These are phyloP conservation scores for Chloromyia formosa DNA, from an alignment of 2,888 invertebrate genomes.

Conservation along the genomic window DNA sequence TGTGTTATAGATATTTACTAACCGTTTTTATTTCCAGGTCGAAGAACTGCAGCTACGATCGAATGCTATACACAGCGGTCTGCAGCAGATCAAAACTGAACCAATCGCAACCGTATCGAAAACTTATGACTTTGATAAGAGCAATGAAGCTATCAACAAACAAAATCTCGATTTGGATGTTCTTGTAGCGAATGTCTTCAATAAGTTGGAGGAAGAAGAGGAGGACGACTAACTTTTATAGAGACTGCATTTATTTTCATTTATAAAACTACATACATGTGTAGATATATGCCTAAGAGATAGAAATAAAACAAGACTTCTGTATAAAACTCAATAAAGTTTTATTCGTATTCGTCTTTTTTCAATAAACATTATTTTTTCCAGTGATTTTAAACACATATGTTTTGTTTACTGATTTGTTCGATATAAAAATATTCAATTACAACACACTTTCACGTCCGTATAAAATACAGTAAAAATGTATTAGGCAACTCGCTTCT, in stretches of 20 bases:
- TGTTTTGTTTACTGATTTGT: neutral
- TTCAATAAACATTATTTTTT: neutral
- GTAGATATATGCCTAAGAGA: neutral
- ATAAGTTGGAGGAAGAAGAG: slow-evolving; percentile 39
- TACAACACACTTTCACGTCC: slow-evolving; percentile 29
- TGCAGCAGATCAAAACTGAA: neutral
- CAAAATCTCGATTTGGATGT: slow-evolving; percentile 43
- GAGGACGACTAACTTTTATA: slow-evolving; percentile 24
- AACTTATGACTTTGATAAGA: neutral
- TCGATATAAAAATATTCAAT: slow-evolving; percentile 45
- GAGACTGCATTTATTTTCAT: neutral
- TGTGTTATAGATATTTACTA: too few relatives aligned
- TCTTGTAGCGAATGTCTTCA: neutral
- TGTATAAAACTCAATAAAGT: slow-evolving; percentile 25
- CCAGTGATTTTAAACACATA: neutral
- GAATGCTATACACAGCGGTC: neutral
- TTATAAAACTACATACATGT: neutral
- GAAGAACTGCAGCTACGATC: slow-evolving; percentile 45
- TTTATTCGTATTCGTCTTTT: neutral
- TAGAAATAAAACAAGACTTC: neutral
- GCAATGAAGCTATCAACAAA: slow-evolving; percentile 33
- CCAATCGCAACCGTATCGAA: neutral
- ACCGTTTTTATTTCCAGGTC: slow-evolving; percentile 31
- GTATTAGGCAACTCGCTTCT: neutral
- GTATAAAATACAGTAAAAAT: slow-evolving; percentile 24